Percentiles rank a stretch among this genome's conserved stretches.
Evolutionary conservation across 1,140 invertebrate genomes (phyloP).

Genomic region (Popillia japonica): DNA sequence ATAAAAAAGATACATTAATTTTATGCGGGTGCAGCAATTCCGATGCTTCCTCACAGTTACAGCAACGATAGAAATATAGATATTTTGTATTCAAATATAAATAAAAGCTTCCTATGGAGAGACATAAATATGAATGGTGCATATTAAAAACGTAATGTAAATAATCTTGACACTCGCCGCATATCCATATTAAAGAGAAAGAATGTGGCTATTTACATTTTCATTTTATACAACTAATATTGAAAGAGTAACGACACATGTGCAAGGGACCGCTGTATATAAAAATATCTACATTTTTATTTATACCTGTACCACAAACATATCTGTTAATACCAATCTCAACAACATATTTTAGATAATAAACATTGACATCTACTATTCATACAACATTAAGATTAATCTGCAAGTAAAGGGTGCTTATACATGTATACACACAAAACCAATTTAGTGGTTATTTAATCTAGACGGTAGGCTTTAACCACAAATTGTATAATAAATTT

Average conservation of each 20-base stretch:
- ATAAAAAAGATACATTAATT: not conserved
- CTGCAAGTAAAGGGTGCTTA: not conserved
- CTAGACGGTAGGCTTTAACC: not conserved
- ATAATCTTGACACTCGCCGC: not conserved
- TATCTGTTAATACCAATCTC: not conserved
- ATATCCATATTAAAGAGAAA: not conserved
- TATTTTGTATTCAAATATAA: not conserved
- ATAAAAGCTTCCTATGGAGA: not conserved
- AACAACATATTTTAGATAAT: not conserved
- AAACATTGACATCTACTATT: constrained; percentile 1
- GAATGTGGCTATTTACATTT: not conserved
- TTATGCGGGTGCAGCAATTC: not conserved
- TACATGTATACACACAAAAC: not conserved
- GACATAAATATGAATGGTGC: not conserved
- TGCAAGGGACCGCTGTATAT: not conserved
- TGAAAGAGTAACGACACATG: not conserved
- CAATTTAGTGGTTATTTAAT: not conserved
- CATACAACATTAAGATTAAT: not conserved
- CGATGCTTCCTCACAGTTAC: not conserved
- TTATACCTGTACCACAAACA: not conserved
- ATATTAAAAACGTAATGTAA: not conserved
- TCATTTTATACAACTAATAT: not conserved
- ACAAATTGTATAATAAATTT: constrained; percentile 11
- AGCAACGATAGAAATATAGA: not conserved
- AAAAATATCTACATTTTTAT: not conserved